Percentiles rank a stretch among this genome's conserved stretches.
These are phyloP conservation scores for Limnephilus marmoratus DNA, from an alignment of 2,888 invertebrate species.

Conservation along the genomic window DNA sequence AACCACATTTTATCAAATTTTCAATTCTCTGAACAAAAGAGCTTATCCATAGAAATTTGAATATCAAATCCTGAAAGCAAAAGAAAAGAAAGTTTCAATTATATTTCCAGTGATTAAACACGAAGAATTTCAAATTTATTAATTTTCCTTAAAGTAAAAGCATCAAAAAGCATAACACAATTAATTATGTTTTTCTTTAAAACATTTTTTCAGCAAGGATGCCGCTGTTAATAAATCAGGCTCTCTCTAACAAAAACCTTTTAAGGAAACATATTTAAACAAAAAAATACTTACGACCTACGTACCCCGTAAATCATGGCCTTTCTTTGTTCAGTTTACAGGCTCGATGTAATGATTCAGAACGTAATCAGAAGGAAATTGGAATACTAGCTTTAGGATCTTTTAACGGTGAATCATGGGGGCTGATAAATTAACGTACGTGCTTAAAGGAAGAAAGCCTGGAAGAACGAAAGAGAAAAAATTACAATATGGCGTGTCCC, in stretches of 20 bases:
- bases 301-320: conserved; percentile 37
- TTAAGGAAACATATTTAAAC: conserved; percentile 33
- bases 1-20: no score
- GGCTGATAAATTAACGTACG: conserved; percentile 10
- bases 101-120: background rate
- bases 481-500: background rate
- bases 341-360: conserved; percentile 49
- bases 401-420: conserved; percentile 37
- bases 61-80: background rate
- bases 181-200: background rate
- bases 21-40: background rate
- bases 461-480: background rate
- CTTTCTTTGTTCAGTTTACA: conserved; percentile 36
- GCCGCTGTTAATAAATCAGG: conserved; percentile 27
- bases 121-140: background rate
- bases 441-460: background rate
- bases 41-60: background rate
- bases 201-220: background rate
- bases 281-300: conserved; percentile 31
- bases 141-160: background rate
- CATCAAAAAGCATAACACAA: background rate
- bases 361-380: conserved; percentile 43
- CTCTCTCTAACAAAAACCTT: conserved; percentile 13
- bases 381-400: conserved; percentile 28
- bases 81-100: background rate